Evolutionary conservation across 2,888 invertebrate genomes (phyloP), one percentile per base, ranked within the genome.

Genomic region (Bombyx huttoni): DNA sequence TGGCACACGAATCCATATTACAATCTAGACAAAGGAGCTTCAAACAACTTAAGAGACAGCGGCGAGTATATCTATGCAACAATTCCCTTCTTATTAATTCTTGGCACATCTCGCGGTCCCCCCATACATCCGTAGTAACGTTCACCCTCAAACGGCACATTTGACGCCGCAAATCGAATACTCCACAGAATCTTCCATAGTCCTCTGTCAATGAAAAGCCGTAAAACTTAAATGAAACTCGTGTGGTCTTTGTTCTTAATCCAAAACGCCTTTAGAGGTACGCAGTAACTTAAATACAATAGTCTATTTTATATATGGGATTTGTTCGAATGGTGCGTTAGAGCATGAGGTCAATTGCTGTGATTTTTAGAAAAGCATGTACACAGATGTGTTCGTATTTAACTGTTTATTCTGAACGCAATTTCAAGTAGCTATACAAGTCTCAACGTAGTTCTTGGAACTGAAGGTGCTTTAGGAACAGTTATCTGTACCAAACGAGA

Each of bases 151-250:
- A 65, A 68, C 55, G 61, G 59, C 58, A 56, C 59, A 60, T 61
- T 69, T 68, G 58, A 56, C 58, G 70, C 78, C 80, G 67, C 80
- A 81, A 80, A 80, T 66, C 58, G 59, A 62, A 59, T 67, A 64
- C 65, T 64, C 59, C 54, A 58, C 63, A 54, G 56, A 63, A 68
- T 64, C 60, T 57, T 53, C 58, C 60, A 59, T 60, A 63, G 56
- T 40, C 24, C 52, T 56, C 52, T 56, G 54, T 57, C 64, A 65
- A 69, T 64, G 70, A 67, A 70, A 64, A 60, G 67, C 68, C 53
- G 68, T 78, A 77, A 77, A 78, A 66, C 58, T 66, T 61, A 73
- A 76, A 77, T 75, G 73, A 70, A 75, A 70, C 63, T 58, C 62
- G 62, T 64, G 65, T 64, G 56, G 65, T 57, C 70, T 75, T 72